Conservation (phyloP, 2,113 vertebrate species). For the Bucco capensis region DNA sequence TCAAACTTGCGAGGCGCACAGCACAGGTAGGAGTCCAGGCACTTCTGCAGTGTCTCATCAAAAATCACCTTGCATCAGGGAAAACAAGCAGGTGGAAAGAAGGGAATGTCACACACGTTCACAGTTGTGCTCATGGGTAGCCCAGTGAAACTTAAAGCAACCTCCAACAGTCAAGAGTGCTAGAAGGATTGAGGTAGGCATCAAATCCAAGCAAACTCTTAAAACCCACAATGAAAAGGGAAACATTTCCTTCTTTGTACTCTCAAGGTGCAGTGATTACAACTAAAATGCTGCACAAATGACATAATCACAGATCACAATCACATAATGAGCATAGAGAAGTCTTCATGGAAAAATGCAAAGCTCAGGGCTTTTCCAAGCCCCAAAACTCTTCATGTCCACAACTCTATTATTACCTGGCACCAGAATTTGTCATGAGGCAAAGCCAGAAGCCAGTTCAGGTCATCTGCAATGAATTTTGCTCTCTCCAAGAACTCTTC, state of each 20-base stretch:
- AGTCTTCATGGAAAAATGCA: not conserved
- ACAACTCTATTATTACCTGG: slow-evolving; percentile 80
- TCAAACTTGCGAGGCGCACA: slow-evolving; percentile 85
- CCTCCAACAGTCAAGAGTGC: not conserved
- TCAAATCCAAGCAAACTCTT: not conserved
- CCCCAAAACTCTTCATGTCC: not conserved
- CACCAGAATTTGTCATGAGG: slow-evolving; percentile 97
- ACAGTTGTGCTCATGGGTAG: rapidly evolving
- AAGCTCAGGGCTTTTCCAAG: not conserved
- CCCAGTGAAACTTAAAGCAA: not conserved
- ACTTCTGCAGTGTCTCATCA: slow-evolving; percentile 91
- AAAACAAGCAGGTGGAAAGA: not conserved
- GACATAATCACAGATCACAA: not conserved
- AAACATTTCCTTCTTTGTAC: not conserved
- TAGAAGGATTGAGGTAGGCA: not conserved
- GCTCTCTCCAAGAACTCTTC: slow-evolving; percentile 91
- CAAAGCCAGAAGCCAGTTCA: slow-evolving; percentile 91
- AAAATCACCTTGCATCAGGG: slow-evolving; percentile 85
- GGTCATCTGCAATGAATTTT: slow-evolving; percentile 87
- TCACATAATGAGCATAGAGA: not conserved
- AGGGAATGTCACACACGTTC: not conserved
- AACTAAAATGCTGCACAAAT: not conserved
- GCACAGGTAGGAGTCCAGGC: slow-evolving; percentile 89
- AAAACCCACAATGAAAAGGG: not conserved
- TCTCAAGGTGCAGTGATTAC: not conserved